Conservation (phyloP, 1,140 invertebrate genomes). For the Drosophila leontia region DNA sequence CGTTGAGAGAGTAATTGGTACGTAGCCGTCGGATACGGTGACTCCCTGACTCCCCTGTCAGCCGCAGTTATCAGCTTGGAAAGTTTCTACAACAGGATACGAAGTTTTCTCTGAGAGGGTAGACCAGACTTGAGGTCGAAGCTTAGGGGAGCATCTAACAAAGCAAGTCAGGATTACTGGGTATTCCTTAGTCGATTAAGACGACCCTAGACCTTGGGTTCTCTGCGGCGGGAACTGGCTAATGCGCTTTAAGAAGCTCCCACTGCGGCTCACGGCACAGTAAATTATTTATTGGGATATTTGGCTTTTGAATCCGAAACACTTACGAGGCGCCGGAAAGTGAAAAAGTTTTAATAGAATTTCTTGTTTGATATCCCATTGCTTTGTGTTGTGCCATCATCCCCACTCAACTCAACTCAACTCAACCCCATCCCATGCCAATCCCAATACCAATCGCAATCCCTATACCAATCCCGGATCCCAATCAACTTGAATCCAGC, state of each 20-base stretch:
- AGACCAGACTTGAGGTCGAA: neutral
- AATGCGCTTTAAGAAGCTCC: constrained; percentile 55
- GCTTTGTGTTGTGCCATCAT: constrained; percentile 25
- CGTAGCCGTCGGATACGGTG: neutral
- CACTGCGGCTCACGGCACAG: constrained; percentile 16
- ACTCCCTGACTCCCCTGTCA: constrained; percentile 1
- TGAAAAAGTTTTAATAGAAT: constrained; percentile 81
- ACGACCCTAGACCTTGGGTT: neutral
- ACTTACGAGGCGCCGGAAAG: constrained; percentile 51
- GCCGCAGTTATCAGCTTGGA: constrained; percentile 10
- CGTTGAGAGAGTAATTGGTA: constrained; percentile 17
- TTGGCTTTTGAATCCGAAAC: constrained; percentile 65
- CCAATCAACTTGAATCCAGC: constrained; percentile 43
- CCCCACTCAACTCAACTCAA: neutral
- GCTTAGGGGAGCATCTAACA: neutral
- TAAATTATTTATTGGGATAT: constrained; percentile 82
- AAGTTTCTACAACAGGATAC: neutral
- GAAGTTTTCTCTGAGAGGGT: neutral
- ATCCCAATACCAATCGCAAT: neutral
- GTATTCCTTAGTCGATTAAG: neutral
- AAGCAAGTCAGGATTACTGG: neutral
- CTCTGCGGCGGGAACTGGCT: constrained; percentile 31
- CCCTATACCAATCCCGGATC: constrained; percentile 20
- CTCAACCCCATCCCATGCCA: neutral
- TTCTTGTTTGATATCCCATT: constrained; percentile 57